Conservation (phyloP, 2,797 vertebrate species). For the Menidia menidia region DNA sequence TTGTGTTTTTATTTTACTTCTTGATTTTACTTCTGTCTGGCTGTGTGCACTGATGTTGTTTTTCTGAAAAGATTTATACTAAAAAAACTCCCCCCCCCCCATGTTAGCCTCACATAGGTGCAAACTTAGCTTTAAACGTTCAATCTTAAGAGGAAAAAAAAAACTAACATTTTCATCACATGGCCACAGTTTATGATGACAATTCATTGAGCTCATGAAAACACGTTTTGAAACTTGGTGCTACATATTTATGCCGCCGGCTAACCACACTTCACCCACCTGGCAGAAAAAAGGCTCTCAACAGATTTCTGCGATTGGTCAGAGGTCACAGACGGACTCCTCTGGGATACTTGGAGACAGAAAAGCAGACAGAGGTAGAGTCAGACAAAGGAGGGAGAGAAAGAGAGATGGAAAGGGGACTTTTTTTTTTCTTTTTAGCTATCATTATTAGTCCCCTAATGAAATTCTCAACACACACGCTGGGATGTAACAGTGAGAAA, state of each 20-base stretch:
- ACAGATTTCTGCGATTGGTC: slow-evolving; percentile 87
- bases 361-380: slow-evolving; percentile 26
- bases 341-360: slow-evolving; percentile 79
- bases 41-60: too few species aligned
- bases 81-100: too few species aligned
- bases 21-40: too few species aligned
- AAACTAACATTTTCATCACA: too few species aligned
- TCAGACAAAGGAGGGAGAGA: slow-evolving; percentile 19
- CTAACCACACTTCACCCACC: slow-evolving; percentile 75
- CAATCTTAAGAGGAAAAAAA: too few species aligned
- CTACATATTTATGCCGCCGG: slow-evolving; percentile 2
- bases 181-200: too few species aligned
- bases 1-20: too few species aligned
- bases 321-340: slow-evolving; percentile 85
- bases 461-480: slow-evolving; percentile 30
- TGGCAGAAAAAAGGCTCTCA: slow-evolving; percentile 90
- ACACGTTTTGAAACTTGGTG: slow-evolving; percentile 1
- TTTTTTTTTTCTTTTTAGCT: slow-evolving; percentile 21
- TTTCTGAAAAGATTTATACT: too few species aligned
- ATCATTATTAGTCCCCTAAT: slow-evolving; percentile 25
- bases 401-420: slow-evolving; percentile 4
- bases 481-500: slow-evolving; percentile 22
- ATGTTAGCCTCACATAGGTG: too few species aligned
- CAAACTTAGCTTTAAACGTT: too few species aligned
- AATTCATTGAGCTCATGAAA: too few species aligned